phyloP scores from a whole-genome alignment of 2,797 vertebrate genomes.

The Spizella passerina region DNA sequence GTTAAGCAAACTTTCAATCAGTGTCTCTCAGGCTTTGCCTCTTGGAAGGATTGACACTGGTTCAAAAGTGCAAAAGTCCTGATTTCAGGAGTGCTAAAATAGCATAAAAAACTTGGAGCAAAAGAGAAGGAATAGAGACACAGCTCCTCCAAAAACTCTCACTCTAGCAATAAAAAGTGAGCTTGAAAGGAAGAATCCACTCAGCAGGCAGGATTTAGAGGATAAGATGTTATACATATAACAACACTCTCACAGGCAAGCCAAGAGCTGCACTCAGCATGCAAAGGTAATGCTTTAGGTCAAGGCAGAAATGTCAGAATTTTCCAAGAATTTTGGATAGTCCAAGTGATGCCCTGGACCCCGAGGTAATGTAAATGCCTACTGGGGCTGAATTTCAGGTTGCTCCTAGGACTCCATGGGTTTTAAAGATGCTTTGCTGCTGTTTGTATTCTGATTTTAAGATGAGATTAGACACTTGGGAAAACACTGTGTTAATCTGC shows the following conservation, averaged over 20 bases:
- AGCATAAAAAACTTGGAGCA: background rate
- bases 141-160: background rate
- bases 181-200: conserved; percentile 21
- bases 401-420: background rate
- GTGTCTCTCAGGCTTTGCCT: background rate
- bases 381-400: background rate
- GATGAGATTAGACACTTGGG: conserved; percentile 41
- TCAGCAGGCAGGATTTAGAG: conserved; percentile 22
- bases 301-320: conserved; percentile 19
- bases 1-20: background rate
- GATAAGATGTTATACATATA: conserved; percentile 10
- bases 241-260: background rate
- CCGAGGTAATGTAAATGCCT: background rate
- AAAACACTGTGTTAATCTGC: conserved; percentile 43
- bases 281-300: conserved; percentile 44
- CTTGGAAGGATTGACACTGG: background rate
- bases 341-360: background rate
- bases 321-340: conserved; percentile 23
- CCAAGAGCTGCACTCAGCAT: conserved; percentile 2
- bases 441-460: conserved; percentile 62
- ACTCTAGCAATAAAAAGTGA: background rate
- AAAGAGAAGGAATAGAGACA: background rate
- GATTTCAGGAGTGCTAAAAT: background rate
- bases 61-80: background rate
- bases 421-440: conserved; percentile 44